Conservation (phyloP, 2,113 vertebrate species). For the Sprattus sprattus region DNA sequence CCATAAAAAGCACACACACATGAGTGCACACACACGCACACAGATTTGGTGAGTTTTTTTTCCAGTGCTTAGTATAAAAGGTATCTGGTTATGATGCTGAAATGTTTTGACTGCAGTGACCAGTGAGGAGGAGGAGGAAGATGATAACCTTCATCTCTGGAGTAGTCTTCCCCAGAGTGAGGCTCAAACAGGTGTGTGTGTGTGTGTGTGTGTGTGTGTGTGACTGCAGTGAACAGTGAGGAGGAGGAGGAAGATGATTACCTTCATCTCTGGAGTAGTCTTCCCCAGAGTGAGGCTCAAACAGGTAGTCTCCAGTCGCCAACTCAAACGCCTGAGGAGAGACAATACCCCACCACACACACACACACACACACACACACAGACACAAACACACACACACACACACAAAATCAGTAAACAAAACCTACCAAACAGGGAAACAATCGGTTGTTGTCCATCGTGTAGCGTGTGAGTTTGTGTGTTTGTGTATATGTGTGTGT, state of each 20-base stretch:
- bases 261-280: neutral
- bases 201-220: too few species aligned
- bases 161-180: neutral
- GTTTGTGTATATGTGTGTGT: neutral
- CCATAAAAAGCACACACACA: too few species aligned
- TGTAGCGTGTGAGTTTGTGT: neutral
- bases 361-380: slow-evolving; percentile 14
- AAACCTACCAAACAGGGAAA: neutral
- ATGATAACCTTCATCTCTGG: too few species aligned
- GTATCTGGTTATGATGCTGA: too few species aligned
- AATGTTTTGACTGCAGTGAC: too few species aligned
- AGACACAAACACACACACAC: neutral
- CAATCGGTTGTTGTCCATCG: neutral
- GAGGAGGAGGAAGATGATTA: too few species aligned
- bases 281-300: neutral
- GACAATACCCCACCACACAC: neutral
- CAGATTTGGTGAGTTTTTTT: too few species aligned
- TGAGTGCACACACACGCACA: too few species aligned
- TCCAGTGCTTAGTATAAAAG: too few species aligned
- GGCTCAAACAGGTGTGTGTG: neutral
- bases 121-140: too few species aligned
- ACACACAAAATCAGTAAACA: neutral
- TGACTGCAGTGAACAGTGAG: too few species aligned
- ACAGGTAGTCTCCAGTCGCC: slow-evolving; percentile 6
- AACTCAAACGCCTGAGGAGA: neutral